Percentiles rank a stretch among this genome's conserved stretches.
Evolutionary conservation across 2,797 vertebrate species (phyloP).

Genomic region (Sebastes kiyomatsui): DNA sequence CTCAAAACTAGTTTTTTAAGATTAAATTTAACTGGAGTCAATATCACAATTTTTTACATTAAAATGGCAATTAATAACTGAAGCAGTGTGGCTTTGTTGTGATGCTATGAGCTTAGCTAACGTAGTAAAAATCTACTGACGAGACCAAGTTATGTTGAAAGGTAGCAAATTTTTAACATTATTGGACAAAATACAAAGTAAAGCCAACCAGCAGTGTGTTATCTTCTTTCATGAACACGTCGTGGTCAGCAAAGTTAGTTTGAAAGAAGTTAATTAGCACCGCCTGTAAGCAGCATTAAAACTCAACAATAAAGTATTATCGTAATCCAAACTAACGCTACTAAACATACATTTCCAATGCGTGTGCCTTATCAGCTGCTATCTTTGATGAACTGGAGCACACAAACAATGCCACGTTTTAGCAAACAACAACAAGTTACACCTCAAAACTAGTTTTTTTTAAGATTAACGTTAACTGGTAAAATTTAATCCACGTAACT

Average conservation of each 20-base stretch:
- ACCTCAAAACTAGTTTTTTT: background rate
- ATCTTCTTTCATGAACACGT: background rate
- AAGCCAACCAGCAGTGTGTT: accelerated
- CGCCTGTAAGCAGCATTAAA: no score
- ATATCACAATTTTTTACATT: background rate
- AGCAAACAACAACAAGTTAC: background rate
- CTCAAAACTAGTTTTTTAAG: background rate
- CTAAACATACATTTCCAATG: background rate
- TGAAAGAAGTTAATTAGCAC: background rate
- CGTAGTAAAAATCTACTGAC: background rate
- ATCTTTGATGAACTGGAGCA: background rate
- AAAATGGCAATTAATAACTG: background rate
- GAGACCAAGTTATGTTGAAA: background rate
- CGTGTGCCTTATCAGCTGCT: no score
- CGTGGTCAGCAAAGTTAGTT: background rate
- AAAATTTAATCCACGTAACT: accelerated
- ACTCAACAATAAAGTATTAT: no score
- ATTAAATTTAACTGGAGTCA: background rate
- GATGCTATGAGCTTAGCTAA: background rate
- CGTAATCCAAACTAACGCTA: background rate
- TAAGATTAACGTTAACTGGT: background rate
- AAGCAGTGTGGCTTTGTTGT: slow-evolving; percentile 1
- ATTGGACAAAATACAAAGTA: background rate
- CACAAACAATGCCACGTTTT: slow-evolving; percentile 1
- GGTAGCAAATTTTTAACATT: background rate